phyloP scores from a whole-genome alignment of 2,888 invertebrate species.

The Teinopalpus imperialis region DNA sequence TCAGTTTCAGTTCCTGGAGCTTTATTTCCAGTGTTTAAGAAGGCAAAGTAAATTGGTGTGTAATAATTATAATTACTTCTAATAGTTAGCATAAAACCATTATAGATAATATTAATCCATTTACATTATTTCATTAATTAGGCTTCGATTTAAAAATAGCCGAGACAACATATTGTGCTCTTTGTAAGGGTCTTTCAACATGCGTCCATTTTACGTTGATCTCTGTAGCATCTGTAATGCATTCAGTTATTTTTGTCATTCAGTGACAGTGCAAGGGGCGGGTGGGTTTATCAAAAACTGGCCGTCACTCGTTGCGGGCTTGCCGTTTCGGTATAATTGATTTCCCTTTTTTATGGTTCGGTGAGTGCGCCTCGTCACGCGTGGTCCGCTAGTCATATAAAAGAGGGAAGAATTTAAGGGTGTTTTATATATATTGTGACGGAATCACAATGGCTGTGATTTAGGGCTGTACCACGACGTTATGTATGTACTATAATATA shows the following conservation, averaged over 20 bases:
- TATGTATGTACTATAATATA: too few species aligned
- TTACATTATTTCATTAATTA: constrained; percentile 54
- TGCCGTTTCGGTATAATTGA: constrained; percentile 76
- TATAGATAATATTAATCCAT: too few species aligned
- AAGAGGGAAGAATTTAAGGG: constrained; percentile 40
- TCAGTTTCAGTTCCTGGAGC: too few species aligned
- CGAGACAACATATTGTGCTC: constrained; percentile 61
- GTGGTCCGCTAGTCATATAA: constrained; percentile 46
- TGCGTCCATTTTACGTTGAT: constrained; percentile 41
- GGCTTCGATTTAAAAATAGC: constrained; percentile 60
- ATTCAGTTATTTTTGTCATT: constrained; percentile 17
- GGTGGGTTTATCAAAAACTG: constrained; percentile 42
- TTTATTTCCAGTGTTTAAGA: too few species aligned
- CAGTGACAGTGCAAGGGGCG: constrained; percentile 29
- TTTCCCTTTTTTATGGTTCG: constrained; percentile 75
- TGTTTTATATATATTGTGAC: neutral
- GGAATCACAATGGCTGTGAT: neutral
- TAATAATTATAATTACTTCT: too few species aligned
- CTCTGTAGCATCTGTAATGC: constrained; percentile 36
- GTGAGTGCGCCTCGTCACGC: constrained; percentile 59
- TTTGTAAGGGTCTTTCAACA: constrained; percentile 46
- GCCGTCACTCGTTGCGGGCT: constrained; percentile 44
- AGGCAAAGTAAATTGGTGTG: too few species aligned
- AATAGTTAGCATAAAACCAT: too few species aligned
- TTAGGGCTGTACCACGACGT: too few species aligned